Evolutionary conservation across 2,888 invertebrate species (phyloP).

Genomic region (Tridacna gigas): DNA sequence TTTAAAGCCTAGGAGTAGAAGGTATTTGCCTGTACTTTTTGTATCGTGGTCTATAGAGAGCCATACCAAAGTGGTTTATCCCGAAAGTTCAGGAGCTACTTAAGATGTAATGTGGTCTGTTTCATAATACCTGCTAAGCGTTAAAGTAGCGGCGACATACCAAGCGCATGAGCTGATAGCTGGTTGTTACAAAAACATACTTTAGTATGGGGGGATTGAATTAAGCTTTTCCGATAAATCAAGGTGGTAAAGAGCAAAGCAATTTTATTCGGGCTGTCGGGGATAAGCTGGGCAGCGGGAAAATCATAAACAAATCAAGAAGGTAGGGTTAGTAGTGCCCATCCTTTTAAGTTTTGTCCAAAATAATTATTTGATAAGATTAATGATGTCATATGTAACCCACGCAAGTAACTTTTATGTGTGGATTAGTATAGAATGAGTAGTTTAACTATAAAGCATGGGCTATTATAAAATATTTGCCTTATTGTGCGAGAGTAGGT

Average conservation of each 20-base stretch:
- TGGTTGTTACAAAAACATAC: slow-evolving; percentile 42
- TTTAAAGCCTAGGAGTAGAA: background rate
- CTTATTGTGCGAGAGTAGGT: no score
- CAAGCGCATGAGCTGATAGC: slow-evolving; percentile 37
- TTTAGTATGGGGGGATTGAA: slow-evolving; percentile 18
- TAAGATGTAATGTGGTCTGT: slow-evolving; percentile 24
- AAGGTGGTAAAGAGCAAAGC: background rate
- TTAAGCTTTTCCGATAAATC: background rate
- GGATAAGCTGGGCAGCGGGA: slow-evolving; percentile 19
- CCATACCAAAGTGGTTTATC: background rate
- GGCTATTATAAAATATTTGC: no score
- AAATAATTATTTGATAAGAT: background rate
- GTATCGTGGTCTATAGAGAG: slow-evolving; percentile 49
- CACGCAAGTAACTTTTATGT: background rate
- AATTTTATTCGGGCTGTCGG: slow-evolving; percentile 7
- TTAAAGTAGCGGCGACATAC: slow-evolving; percentile 37
- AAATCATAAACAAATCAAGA: background rate
- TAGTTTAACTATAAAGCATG: background rate
- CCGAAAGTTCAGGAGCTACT: slow-evolving; percentile 40
- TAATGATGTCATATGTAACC: background rate
- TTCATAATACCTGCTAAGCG: slow-evolving; percentile 21
- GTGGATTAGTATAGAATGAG: slow-evolving; percentile 42
- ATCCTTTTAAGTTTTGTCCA: slow-evolving; percentile 10
- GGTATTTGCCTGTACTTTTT: slow-evolving; percentile 37
- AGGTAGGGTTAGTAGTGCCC: slow-evolving; percentile 24